Evolutionary conservation across 2,797 vertebrate genomes (phyloP).

Genomic region (Pipistrellus pipistrellus): DNA sequence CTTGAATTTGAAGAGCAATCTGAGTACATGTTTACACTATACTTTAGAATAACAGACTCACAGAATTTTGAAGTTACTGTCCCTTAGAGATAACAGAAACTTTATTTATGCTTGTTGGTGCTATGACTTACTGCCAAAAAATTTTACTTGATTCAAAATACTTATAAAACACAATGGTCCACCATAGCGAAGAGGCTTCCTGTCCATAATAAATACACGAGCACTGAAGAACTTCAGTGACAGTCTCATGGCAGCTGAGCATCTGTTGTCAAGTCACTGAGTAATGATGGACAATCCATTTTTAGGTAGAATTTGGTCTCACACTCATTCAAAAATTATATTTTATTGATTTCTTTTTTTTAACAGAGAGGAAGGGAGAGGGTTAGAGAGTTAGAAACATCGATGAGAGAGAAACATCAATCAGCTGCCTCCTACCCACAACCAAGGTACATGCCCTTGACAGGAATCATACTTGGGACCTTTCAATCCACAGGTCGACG

Average conservation of each 20-base stretch:
- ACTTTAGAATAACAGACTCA: conserved; percentile 33
- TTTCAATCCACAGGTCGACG: too few relatives aligned
- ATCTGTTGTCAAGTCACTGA: conserved; percentile 7
- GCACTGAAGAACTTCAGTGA: not conserved
- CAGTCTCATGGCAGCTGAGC: not conserved
- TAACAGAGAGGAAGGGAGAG: too few relatives aligned
- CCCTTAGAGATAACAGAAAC: conserved; percentile 60
- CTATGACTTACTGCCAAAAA: conserved; percentile 36
- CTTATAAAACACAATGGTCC: conserved; percentile 12
- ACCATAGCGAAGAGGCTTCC: not conserved
- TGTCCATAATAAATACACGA: not conserved
- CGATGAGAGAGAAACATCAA: too few relatives aligned
- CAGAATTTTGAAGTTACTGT: conserved; percentile 56
- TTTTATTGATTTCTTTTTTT: too few relatives aligned
- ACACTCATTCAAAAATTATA: not conserved
- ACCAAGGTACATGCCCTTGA: too few relatives aligned
- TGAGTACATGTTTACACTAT: conserved; percentile 50
- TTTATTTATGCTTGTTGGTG: conserved; percentile 63
- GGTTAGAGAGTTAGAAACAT: too few relatives aligned
- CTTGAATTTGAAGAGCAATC: conserved; percentile 74
- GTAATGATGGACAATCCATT: not conserved
- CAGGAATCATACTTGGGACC: too few relatives aligned
- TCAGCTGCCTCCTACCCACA: too few relatives aligned
- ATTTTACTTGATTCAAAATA: conserved; percentile 31
- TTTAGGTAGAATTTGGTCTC: conserved; percentile 2